phyloP scores from a whole-genome alignment of 2,113 vertebrate genomes.

The Saccopteryx bilineata region DNA sequence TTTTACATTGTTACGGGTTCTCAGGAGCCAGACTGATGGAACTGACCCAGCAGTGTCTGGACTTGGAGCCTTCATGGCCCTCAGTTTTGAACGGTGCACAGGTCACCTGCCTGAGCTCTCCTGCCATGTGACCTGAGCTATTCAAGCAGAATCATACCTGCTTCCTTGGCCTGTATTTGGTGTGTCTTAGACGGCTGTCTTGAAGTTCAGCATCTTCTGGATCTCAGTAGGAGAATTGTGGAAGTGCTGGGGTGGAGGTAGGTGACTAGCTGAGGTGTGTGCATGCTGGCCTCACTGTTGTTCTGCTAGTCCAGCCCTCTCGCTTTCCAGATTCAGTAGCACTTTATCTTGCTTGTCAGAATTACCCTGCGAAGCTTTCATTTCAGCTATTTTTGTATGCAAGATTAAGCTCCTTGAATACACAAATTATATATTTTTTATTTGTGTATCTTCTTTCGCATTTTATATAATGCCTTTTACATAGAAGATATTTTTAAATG shows the following conservation, averaged over 20 bases:
- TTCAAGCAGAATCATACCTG: background rate
- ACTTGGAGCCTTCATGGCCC: background rate
- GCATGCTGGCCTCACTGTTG: background rate
- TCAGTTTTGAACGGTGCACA: background rate
- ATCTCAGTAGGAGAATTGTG: background rate
- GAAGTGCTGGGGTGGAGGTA: background rate
- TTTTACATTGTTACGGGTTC: background rate
- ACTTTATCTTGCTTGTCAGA: background rate
- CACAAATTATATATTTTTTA: background rate
- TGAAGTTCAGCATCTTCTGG: background rate
- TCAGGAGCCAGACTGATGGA: background rate
- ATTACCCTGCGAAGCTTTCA: background rate
- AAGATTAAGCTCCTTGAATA: conserved; percentile 23
- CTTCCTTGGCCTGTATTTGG: background rate
- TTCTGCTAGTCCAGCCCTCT: background rate
- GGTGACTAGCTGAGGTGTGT: background rate
- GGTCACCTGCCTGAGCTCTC: background rate
- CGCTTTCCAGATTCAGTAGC: background rate
- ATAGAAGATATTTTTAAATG: conserved; percentile 30
- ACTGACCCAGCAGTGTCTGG: background rate
- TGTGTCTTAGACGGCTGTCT: background rate
- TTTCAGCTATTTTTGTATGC: background rate
- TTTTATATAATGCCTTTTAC: conserved; percentile 23
- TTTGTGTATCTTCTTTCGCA: conserved; percentile 8
- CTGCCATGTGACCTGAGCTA: background rate